Percentiles rank a stretch among this genome's conserved stretches.
These are phyloP conservation scores for Nymphalis urticae DNA, from an alignment of 2,888 invertebrate species.

Conservation along the genomic window DNA sequence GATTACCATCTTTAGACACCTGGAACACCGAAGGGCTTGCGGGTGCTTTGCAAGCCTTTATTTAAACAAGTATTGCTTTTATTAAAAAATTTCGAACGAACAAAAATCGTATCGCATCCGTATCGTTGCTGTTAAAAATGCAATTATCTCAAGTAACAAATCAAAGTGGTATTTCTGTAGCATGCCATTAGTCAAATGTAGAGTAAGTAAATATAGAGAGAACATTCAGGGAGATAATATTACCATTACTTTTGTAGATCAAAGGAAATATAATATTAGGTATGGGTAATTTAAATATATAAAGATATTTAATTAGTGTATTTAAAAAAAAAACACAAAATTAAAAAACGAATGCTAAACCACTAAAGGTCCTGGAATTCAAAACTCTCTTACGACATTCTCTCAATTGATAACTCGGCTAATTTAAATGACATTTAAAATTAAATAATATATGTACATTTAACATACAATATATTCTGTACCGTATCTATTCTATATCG, in stretches of 20 bases:
- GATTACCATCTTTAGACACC: too few species aligned
- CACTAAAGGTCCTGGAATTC: too few species aligned
- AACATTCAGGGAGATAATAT: slow-evolving; percentile 28
- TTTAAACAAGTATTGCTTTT: too few species aligned
- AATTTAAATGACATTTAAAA: too few species aligned
- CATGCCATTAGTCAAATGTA: slow-evolving; percentile 70
- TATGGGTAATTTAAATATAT: slow-evolving; percentile 11
- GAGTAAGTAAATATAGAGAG: slow-evolving; percentile 46
- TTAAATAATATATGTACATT: neutral
- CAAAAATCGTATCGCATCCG: slow-evolving; percentile 37
- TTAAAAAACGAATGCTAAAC: too few species aligned
- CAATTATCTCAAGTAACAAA: slow-evolving; percentile 54
- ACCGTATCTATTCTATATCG: slow-evolving; percentile 19
- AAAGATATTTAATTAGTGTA: neutral
- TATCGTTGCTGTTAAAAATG: slow-evolving; percentile 32
- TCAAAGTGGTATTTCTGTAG: slow-evolving; percentile 69
- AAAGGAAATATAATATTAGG: slow-evolving; percentile 24
- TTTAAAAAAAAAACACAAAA: neutral
- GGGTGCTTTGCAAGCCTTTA: too few species aligned
- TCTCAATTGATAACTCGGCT: too few species aligned
- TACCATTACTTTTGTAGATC: slow-evolving; percentile 32
- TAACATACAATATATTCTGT: slow-evolving; percentile 14
- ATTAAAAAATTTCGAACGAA: neutral
- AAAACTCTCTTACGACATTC: too few species aligned
- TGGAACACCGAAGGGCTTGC: too few species aligned